Evolutionary conservation across 2,888 invertebrate species (phyloP), one percentile per base, ranked within the genome.

Genomic region (Himalopsyche japonica): DNA sequence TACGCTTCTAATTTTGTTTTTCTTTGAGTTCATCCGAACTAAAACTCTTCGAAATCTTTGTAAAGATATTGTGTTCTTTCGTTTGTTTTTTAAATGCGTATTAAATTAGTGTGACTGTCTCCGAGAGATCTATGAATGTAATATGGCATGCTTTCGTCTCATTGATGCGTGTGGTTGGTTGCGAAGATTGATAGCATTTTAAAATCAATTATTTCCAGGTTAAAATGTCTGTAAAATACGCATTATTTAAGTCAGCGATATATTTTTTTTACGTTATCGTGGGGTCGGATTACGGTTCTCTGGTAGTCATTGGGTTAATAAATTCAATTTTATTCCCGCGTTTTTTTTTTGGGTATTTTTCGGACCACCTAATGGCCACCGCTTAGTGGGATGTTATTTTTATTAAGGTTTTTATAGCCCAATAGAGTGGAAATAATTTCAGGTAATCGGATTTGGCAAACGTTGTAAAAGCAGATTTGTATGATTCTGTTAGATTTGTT

Each of bases 191-290:
- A 86, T 86, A 43, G 86, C 86, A 79, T 86, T 86, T 84, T 86
- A 83, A 84, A 86, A 86, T 86, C 86, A 86, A 86, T 86, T 86
- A 86, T 84, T 83, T 84, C 81, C 86, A 86, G 78, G 57, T 81
- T 77, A 85, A 85, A 85, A 82, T 37, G 82, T 76, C 82, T 85
- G 82, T 57, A 77, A 80, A 84, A 85, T 80, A 78, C 80, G 57
- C 82, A 85, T 82, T 80, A 79, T 43, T 80, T 32, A 79, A 76
- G 76, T 83, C 83, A 76, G 24, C 49, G 57, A 80, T 83, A 80
- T 30, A n/a, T n/a, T n/a, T 30, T 70, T 70, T 70, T 70, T 80
- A 20, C 80, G 80, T 79, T 80, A 83, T 83, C 77, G 57, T 57
- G 76, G 83, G 80, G 48, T 80, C 37, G 80, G 76, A 57, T 32